These are phyloP conservation scores for Ectropis grisescens DNA, from an alignment of 1,140 invertebrate species.

Conservation along the genomic window DNA sequence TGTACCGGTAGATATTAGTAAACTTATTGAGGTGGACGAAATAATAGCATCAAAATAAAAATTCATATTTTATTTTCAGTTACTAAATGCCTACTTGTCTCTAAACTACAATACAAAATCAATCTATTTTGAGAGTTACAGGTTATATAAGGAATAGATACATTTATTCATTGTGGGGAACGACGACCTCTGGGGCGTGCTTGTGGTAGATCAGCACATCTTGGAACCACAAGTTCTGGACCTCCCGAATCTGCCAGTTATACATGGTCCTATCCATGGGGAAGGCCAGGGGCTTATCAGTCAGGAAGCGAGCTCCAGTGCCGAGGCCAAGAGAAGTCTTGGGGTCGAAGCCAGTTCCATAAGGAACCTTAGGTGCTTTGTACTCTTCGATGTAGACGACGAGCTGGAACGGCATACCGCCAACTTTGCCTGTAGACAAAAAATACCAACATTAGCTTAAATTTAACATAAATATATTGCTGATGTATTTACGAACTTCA, in stretches of 20 bases:
- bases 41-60: too few relatives aligned
- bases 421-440: constrained; percentile 36
- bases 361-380: constrained; percentile 21
- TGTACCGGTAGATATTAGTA: too few relatives aligned
- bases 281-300: neutral
- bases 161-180: constrained; percentile 8
- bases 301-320: constrained; percentile 23
- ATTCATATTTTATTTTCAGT: too few relatives aligned
- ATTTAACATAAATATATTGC: too few relatives aligned
- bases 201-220: constrained; percentile 77
- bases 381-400: constrained; percentile 74
- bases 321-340: constrained; percentile 34
- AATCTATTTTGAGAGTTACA: too few relatives aligned
- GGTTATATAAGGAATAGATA: too few relatives aligned
- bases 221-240: constrained; percentile 72
- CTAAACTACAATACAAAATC: too few relatives aligned
- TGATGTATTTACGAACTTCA: too few relatives aligned
- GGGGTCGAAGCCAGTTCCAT: constrained; percentile 24
- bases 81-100: too few relatives aligned
- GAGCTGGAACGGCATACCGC: constrained; percentile 75
- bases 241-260: constrained; percentile 28
- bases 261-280: neutral
- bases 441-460: neutral
- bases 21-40: too few relatives aligned
- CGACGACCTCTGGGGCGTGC: constrained; percentile 59